These are phyloP conservation scores for Bombyx huttoni DNA, from an alignment of 2,888 invertebrate genomes.

Conservation along the genomic window DNA sequence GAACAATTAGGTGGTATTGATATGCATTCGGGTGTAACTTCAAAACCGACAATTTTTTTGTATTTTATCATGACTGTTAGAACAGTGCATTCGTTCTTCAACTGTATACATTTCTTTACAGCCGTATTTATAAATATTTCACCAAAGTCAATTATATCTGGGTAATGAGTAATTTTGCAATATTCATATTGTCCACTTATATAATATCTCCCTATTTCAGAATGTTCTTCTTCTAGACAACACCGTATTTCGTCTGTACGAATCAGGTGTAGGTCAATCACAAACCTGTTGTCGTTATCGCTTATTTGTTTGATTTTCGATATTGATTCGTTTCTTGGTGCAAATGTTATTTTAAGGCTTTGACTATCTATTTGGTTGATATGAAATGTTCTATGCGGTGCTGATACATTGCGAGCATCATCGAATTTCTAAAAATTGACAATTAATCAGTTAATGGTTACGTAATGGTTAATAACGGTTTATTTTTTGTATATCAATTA, in stretches of 20 bases:
- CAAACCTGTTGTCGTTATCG: conserved; percentile 39
- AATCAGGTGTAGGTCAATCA: conserved; percentile 51
- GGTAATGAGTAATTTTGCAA: conserved; percentile 53
- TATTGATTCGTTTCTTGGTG: conserved; percentile 50
- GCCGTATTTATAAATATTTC: conserved; percentile 43
- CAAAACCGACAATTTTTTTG: conserved; percentile 40
- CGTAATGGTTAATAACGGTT: too few relatives aligned
- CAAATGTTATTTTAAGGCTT: conserved; percentile 39
- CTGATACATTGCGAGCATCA: conserved; percentile 53
- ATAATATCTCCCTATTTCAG: conserved; percentile 65
- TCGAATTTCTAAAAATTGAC: conserved; percentile 41
- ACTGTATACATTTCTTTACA: conserved; percentile 39
- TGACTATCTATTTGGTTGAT: conserved; percentile 25
- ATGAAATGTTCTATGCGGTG: conserved; percentile 51
- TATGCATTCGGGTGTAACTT: conserved; percentile 44
- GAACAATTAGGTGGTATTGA: conserved; percentile 43
- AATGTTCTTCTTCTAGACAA: conserved; percentile 45
- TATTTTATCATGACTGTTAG: conserved; percentile 49
- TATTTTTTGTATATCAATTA: too few relatives aligned
- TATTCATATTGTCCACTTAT: conserved; percentile 71
- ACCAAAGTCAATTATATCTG: conserved; percentile 55
- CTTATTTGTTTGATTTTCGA: conserved; percentile 34
- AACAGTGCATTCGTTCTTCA: conserved; percentile 52
- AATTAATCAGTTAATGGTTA: too few relatives aligned
- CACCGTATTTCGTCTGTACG: conserved; percentile 43